phyloP scores from a whole-genome alignment of 2,113 vertebrate genomes.

The Elanus axillaris region DNA sequence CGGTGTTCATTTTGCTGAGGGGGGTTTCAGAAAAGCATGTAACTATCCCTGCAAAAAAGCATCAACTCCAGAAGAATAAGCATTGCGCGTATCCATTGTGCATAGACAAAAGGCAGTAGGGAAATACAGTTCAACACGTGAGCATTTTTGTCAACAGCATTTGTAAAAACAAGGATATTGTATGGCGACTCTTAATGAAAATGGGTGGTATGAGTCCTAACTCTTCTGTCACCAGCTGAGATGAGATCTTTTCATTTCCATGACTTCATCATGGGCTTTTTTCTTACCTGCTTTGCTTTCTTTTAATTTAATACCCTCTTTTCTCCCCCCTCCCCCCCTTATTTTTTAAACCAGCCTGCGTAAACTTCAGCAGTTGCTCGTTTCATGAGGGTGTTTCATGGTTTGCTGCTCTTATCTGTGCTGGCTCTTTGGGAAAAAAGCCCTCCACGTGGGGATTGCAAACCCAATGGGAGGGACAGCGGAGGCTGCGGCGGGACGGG shows the following conservation, averaged over 20 bases:
- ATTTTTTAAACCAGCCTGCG: not conserved
- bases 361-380: not conserved
- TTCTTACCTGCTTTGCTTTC: not conserved
- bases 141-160: not conserved
- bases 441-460: not conserved
- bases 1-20: not conserved
- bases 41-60: not conserved
- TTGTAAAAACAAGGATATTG: not conserved
- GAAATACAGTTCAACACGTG: not conserved
- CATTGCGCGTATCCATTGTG: not conserved
- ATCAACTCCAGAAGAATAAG: not conserved
- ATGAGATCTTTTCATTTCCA: not conserved
- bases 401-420: not conserved
- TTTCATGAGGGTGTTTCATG: not conserved
- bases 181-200: not conserved
- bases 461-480: not conserved
- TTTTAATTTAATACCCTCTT: not conserved
- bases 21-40: not conserved
- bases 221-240: not conserved
- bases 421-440: not conserved
- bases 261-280: not conserved
- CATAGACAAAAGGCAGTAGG: not conserved
- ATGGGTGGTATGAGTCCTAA: not conserved
- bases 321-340: not conserved
- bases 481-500: fast-evolving